These are phyloP conservation scores for Tachysurus fulvidraco DNA, from an alignment of 2,113 vertebrate genomes.

Conservation along the genomic window DNA sequence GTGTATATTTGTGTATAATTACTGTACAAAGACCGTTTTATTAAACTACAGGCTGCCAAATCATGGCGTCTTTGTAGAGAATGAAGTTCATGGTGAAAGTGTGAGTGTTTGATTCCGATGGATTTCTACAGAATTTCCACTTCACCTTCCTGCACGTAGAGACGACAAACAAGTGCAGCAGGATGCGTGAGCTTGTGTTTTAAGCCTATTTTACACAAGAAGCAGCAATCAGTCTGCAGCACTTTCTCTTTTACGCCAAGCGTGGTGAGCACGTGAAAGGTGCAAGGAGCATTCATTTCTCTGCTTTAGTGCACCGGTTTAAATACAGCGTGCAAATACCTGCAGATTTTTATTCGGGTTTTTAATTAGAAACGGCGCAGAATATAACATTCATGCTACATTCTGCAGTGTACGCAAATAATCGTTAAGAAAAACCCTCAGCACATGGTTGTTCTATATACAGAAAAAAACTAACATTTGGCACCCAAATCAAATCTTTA, in stretches of 20 bases:
- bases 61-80: neutral
- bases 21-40: no score
- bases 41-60: neutral
- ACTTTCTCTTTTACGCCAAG: neutral
- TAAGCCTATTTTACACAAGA: conserved; percentile 18
- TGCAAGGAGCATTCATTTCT: neutral
- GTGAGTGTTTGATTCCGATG: neutral
- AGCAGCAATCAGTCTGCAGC: conserved; percentile 12
- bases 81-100: neutral
- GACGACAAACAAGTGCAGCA: neutral
- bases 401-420: neutral
- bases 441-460: neutral
- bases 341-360: neutral
- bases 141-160: neutral
- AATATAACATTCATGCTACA: neutral
- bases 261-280: neutral
- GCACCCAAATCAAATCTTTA: neutral
- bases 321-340: neutral
- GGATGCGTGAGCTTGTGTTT: neutral
- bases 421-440: neutral
- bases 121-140: neutral
- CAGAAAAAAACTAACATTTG: neutral
- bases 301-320: neutral
- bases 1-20: neutral
- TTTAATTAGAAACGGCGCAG: no score